phyloP scores from a whole-genome alignment of 1,140 invertebrate species.

The Proctacanthus coquilletti region DNA sequence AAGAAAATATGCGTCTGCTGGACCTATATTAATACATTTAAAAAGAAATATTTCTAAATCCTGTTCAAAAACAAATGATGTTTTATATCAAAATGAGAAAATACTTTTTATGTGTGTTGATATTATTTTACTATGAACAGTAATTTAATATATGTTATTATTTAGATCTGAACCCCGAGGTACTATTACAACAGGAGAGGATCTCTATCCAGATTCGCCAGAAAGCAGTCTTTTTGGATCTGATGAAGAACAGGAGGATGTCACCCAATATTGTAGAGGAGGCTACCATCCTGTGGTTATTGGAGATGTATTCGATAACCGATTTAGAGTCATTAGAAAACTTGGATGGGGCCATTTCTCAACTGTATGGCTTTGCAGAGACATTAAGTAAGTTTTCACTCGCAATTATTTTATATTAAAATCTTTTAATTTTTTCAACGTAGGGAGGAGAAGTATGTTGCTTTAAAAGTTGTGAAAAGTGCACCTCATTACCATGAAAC shows the following conservation, averaged over 20 bases:
- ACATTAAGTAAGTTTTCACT: constrained; percentile 49
- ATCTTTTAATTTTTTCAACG: constrained; percentile 1
- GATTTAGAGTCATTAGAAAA: constrained; percentile 92
- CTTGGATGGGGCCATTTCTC: constrained; percentile 98
- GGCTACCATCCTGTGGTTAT: constrained; percentile 92
- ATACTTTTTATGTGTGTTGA: background rate
- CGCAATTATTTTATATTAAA: background rate
- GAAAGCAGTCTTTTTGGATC: constrained; percentile 29
- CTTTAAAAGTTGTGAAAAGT: constrained; percentile 98
- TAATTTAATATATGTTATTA: constrained; percentile 7
- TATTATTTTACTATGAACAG: background rate
- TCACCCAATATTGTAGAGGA: constrained; percentile 83
- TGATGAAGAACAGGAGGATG: constrained; percentile 92
- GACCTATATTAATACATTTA: too few relatives aligned
- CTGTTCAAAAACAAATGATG: too few relatives aligned
- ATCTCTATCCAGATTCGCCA: constrained; percentile 24
- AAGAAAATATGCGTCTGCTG: too few relatives aligned
- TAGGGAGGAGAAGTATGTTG: constrained; percentile 82
- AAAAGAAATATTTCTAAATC: too few relatives aligned
- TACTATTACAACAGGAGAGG: constrained; percentile 17
- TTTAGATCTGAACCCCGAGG: constrained; percentile 26
- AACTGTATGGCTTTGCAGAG: constrained; percentile 95
- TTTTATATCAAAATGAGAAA: too few relatives aligned
- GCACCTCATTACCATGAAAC: constrained; percentile 97
- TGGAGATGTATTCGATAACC: constrained; percentile 82